phyloP scores from a whole-genome alignment of 2,888 invertebrate species.

The Synergus japonicus region DNA sequence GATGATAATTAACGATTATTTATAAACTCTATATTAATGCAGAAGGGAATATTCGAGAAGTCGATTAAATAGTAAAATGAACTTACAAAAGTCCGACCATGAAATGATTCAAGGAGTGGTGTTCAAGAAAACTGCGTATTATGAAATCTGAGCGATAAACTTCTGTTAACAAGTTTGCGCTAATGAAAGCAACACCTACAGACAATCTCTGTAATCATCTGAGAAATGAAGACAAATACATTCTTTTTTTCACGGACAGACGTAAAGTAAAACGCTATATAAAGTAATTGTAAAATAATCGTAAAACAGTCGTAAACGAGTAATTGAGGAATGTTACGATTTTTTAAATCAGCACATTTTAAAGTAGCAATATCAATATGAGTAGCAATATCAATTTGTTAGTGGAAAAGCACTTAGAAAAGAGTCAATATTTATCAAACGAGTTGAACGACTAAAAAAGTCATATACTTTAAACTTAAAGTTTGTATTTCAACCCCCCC shows the following conservation, averaged over 20 bases:
- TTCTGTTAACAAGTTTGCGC: constrained; percentile 34
- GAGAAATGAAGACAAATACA: constrained; percentile 2
- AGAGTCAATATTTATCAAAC: too few relatives aligned
- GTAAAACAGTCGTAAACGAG: neutral
- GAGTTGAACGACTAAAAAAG: too few relatives aligned
- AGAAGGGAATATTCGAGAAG: constrained; percentile 4
- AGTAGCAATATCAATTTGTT: too few relatives aligned
- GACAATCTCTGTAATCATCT: neutral
- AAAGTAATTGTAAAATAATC: too few relatives aligned
- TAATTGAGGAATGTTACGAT: neutral
- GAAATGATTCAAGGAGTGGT: constrained; percentile 27
- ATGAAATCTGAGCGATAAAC: constrained; percentile 10
- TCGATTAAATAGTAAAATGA: neutral
- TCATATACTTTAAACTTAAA: too few relatives aligned
- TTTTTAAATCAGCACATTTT: too few relatives aligned
- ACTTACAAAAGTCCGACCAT: neutral
- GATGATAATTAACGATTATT: constrained; percentile 14
- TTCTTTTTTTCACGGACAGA: neutral
- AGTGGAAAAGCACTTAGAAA: too few relatives aligned
- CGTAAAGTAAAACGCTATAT: neutral
- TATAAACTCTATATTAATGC: constrained; percentile 12
- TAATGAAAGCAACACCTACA: constrained; percentile 33
- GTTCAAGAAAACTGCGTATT: constrained; percentile 18
- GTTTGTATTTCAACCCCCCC: too few relatives aligned
- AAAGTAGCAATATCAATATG: too few relatives aligned